Percentiles rank a stretch among this genome's conserved stretches.
phyloP scores from a whole-genome alignment of 1,140 invertebrate species.

The Drosophila sturtevanti region DNA sequence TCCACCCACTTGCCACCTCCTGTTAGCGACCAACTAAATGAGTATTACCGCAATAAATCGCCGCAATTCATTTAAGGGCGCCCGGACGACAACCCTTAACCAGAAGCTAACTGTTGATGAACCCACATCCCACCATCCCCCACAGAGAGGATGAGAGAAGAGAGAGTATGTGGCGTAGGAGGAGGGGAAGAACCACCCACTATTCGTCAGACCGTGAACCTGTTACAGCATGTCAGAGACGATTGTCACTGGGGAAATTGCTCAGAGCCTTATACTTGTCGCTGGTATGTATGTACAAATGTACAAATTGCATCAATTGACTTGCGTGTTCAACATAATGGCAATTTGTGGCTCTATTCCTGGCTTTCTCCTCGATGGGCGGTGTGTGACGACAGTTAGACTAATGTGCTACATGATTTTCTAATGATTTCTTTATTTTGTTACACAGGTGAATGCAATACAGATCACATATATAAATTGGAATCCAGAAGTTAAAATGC shows the following conservation, averaged over 20 bases:
- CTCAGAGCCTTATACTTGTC: conserved; percentile 50
- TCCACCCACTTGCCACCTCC: conserved; percentile 3
- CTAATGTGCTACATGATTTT: conserved; percentile 78
- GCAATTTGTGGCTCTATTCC: conserved; percentile 55
- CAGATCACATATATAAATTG: not conserved
- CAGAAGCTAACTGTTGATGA: conserved; percentile 77
- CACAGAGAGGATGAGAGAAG: not conserved
- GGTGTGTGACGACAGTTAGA: conserved; percentile 65
- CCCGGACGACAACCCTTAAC: conserved; percentile 68
- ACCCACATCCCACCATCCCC: conserved; percentile 20
- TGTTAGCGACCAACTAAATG: conserved; percentile 67
- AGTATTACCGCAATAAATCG: conserved; percentile 82
- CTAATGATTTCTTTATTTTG: conserved; percentile 75
- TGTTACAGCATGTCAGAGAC: conserved; percentile 70
- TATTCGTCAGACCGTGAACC: conserved; percentile 71
- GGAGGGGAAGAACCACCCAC: conserved; percentile 34
- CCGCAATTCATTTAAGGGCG: conserved; percentile 80
- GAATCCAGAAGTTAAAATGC: not conserved
- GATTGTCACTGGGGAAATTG: conserved; percentile 79
- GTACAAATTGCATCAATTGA: conserved; percentile 81
- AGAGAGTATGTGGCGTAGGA: not conserved
- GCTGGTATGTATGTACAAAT: conserved; percentile 61
- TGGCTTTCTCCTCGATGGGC: conserved; percentile 19
- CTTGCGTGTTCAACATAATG: conserved; percentile 81
- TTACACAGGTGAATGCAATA: conserved; percentile 33